Evolutionary conservation across 2,888 invertebrate species (phyloP), one percentile per base, ranked within the genome.

Genomic region (Teinopalpus imperialis): DNA sequence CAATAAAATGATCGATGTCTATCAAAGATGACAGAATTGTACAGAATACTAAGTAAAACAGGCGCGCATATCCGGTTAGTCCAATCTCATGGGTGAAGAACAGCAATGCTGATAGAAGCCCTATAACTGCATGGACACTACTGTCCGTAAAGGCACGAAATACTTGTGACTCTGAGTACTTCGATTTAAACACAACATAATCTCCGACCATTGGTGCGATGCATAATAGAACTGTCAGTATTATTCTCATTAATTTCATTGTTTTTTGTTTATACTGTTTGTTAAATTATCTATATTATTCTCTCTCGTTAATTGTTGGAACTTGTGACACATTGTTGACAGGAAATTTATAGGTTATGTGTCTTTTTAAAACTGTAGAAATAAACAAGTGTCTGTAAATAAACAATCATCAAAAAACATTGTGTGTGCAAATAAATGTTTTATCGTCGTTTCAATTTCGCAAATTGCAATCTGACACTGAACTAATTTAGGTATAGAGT

Each of bases 1-100:
- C 73, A n/a, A 87, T 61, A 24, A 74, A 63, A 58, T 87, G 87
- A 40, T 87, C 87, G 0, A 86, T 40, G 55, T 87, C 87, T 12
- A 87, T 87, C 0, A 79, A 39, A 0, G 76, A 73, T 0, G 87
- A 80, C 1, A 81, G 41, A 0, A 70, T 4, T 0, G 82, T 77
- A 24, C 88, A 87, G 18, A 85, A 60, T 12, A 67, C 20, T 0
- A 77, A 54, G 43, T 86, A 72, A 1, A 54, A 61, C 1, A 71
- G 10, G 34, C 61, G 60, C 0, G 63, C 61, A 10, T 71, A 52
- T 0, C 49, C 36, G 1, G 63, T 56, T 1, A 76, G 9, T 32
- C 60, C 63, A 0, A 63, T 51, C 6, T 74, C 75, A 24, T 75
- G 54, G 27, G 60, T 69, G 10, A 85, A 81, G 56, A 86, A 87